Percentiles rank a stretch among this genome's conserved stretches.
Evolutionary conservation across 2,113 vertebrate species (phyloP).

Genomic region (Saccopteryx bilineata): DNA sequence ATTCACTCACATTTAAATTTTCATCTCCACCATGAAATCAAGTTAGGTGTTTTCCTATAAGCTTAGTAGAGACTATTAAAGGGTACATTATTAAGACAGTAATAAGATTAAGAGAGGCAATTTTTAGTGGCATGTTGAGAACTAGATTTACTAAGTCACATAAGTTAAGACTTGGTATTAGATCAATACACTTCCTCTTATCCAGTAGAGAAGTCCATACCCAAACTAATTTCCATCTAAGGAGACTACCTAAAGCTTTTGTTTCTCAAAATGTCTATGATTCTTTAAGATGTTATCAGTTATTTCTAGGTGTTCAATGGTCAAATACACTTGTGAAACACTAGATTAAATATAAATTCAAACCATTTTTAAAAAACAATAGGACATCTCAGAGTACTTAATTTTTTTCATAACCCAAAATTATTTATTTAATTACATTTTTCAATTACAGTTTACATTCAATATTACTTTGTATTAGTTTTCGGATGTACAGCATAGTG

Average conservation of each 20-base stretch:
- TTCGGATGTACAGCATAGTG: neutral
- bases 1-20: conserved; percentile 49
- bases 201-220: neutral
- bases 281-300: neutral
- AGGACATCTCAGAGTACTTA: neutral
- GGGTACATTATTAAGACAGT: neutral
- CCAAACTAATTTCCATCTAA: conserved; percentile 25
- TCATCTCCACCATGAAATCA: conserved; percentile 41
- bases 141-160: neutral
- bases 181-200: conserved; percentile 1
- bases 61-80: neutral
- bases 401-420: neutral
- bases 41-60: neutral
- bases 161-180: conserved; percentile 12
- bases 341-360: neutral
- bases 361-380: neutral
- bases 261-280: neutral
- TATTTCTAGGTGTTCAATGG: conserved; percentile 39
- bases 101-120: conserved; percentile 16
- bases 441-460: neutral
- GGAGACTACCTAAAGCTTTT: neutral
- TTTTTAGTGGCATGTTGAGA: neutral
- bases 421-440: neutral
- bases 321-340: conserved; percentile 55
- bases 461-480: neutral